These are phyloP conservation scores for Trididemnum nubilum DNA, from an alignment of 23 tunicate genomes.

Conservation along the genomic window DNA sequence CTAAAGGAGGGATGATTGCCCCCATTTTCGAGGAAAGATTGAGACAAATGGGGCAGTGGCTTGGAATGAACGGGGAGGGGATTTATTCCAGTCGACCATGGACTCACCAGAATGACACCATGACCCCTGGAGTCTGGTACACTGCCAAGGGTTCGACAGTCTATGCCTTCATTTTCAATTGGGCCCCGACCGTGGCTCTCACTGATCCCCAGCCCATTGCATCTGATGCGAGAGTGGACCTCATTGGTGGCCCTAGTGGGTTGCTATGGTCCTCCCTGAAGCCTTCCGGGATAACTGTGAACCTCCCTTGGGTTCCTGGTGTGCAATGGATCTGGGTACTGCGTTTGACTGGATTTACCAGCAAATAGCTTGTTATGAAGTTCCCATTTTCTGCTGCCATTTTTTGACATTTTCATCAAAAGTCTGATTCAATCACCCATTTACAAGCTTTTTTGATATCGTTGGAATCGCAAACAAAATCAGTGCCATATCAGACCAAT, in stretches of 20 bases:
- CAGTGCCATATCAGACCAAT: too few species aligned
- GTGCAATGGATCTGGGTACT: constrained; percentile 35
- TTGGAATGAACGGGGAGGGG: constrained; percentile 62
- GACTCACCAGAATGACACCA: constrained; percentile 77
- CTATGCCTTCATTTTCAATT: constrained; percentile 42
- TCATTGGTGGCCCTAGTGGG: constrained; percentile 38
- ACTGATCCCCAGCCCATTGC: constrained; percentile 41
- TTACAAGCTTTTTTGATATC: too few species aligned
- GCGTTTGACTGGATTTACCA: constrained; percentile 22
- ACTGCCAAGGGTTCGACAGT: background rate
- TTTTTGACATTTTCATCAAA: too few species aligned
- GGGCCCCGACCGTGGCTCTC: constrained; percentile 47
- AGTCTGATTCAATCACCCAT: too few species aligned
- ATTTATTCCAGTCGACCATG: constrained; percentile 63
- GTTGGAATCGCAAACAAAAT: too few species aligned
- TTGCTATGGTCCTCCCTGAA: constrained; percentile 41
- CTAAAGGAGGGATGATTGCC: constrained; percentile 66
- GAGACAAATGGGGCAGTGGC: constrained; percentile 76
- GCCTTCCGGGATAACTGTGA: constrained; percentile 41
- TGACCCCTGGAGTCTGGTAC: constrained; percentile 57
- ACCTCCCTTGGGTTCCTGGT: constrained; percentile 5
- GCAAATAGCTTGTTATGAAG: too few species aligned
- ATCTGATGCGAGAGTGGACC: constrained; percentile 30
- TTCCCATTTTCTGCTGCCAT: too few species aligned
- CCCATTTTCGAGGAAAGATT: constrained; percentile 68